Evolutionary conservation across 2,797 vertebrate genomes (phyloP).

Genomic region (Dallia pectoralis): DNA sequence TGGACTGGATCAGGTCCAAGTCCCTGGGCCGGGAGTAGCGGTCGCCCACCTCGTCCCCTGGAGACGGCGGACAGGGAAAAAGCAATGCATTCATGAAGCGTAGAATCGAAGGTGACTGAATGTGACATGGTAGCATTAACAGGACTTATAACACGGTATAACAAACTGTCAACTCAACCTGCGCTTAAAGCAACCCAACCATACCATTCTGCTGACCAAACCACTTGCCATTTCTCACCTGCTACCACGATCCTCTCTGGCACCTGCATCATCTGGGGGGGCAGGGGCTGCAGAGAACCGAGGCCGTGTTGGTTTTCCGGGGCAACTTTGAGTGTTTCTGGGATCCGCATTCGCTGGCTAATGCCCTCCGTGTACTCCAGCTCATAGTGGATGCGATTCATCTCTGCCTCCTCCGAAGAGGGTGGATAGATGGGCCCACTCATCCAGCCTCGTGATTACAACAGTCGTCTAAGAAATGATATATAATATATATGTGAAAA

Average conservation of each 20-base stretch:
- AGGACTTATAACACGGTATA: not conserved
- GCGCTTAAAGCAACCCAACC: too few relatives aligned
- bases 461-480: not conserved
- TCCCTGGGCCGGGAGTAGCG: slow-evolving; percentile 85
- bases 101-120: not conserved
- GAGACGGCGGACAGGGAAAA: slow-evolving; percentile 9
- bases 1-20: slow-evolving; percentile 90
- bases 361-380: slow-evolving; percentile 95
- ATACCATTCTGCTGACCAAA: not conserved
- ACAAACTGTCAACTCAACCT: too few relatives aligned
- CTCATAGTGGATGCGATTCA: slow-evolving; percentile 93
- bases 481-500: not conserved
- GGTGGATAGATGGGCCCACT: slow-evolving; percentile 79
- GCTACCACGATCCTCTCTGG: slow-evolving; percentile 93
- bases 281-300: slow-evolving; percentile 69
- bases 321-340: slow-evolving; percentile 89
- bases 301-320: slow-evolving; percentile 69
- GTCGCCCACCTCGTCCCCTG: slow-evolving; percentile 81
- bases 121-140: not conserved
- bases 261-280: slow-evolving; percentile 89
- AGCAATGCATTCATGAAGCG: not conserved
- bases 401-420: slow-evolving; percentile 87
- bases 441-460: slow-evolving; percentile 69
- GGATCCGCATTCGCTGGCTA: slow-evolving; percentile 96
- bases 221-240: slow-evolving; percentile 67